phyloP scores from a whole-genome alignment of 2,888 invertebrate genomes.

The Pantelozetes paolii region DNA sequence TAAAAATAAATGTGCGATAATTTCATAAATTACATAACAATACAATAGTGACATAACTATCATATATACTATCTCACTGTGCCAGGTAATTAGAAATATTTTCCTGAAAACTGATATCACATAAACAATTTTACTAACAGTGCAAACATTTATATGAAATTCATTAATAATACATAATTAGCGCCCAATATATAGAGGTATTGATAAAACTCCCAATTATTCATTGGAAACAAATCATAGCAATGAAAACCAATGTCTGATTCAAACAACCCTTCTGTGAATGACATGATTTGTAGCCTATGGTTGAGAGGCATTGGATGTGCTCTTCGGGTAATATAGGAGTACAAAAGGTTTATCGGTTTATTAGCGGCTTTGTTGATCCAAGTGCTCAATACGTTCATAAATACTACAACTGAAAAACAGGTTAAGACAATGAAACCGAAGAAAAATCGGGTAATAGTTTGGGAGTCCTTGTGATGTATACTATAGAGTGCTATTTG shows the following conservation, averaged over 20 bases:
- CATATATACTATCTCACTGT: no score
- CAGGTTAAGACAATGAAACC: background rate
- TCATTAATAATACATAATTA: background rate
- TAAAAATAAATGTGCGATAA: no score
- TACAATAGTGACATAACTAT: no score
- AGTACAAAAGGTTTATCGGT: background rate
- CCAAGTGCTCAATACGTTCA: background rate
- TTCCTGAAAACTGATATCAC: no score
- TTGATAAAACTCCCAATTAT: slow-evolving; percentile 12
- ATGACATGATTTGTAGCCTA: background rate
- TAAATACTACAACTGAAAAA: background rate
- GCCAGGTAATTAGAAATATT: no score
- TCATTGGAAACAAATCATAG: slow-evolving; percentile 8
- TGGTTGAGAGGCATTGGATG: background rate
- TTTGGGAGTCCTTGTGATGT: background rate
- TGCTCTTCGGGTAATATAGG: background rate
- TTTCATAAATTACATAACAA: no score
- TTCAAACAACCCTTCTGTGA: background rate
- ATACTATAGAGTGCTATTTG: background rate
- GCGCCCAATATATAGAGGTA: background rate
- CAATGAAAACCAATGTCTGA: background rate
- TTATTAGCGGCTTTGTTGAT: background rate
- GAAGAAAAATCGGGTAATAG: background rate
- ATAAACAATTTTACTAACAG: no score
- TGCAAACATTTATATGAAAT: background rate